These are phyloP conservation scores for Catostomus latipinnis DNA, from an alignment of 2,797 vertebrate species.

Conservation along the genomic window DNA sequence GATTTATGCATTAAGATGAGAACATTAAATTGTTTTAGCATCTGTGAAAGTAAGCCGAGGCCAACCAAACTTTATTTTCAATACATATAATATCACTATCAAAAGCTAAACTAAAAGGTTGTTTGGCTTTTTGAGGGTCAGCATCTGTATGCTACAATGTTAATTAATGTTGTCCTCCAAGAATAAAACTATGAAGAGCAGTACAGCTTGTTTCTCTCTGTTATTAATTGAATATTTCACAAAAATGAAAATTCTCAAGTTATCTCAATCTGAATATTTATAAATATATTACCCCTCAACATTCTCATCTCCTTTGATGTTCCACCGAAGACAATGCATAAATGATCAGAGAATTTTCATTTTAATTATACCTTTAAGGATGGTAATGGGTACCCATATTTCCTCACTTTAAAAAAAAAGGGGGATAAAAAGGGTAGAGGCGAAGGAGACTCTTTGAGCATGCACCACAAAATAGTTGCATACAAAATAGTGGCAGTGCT, in stretches of 20 bases:
- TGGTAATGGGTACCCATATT: constrained; percentile 36
- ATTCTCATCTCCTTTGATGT: background rate
- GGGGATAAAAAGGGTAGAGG: constrained; percentile 15
- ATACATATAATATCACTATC: too few relatives aligned
- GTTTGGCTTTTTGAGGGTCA: too few relatives aligned
- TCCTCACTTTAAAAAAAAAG: constrained; percentile 23
- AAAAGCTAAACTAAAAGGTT: too few relatives aligned
- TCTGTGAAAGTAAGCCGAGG: too few relatives aligned
- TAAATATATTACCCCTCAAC: too few relatives aligned
- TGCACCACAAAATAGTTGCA: constrained; percentile 76
- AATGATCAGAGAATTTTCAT: background rate
- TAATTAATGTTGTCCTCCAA: too few relatives aligned
- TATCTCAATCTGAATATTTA: background rate
- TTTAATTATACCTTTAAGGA: too few relatives aligned
- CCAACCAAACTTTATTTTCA: too few relatives aligned
- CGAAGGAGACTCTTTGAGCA: constrained; percentile 75
- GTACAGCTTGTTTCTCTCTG: background rate
- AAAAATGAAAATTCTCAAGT: background rate
- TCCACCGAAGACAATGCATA: background rate
- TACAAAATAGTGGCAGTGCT: constrained; percentile 75
- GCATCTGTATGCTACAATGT: too few relatives aligned
- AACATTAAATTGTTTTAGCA: too few relatives aligned
- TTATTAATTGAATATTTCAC: background rate
- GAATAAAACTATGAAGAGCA: background rate
- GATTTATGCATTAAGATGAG: too few relatives aligned